Evolutionary conservation across 23 tunicate genomes (phyloP).

Genomic region (Ciona savignyi): DNA sequence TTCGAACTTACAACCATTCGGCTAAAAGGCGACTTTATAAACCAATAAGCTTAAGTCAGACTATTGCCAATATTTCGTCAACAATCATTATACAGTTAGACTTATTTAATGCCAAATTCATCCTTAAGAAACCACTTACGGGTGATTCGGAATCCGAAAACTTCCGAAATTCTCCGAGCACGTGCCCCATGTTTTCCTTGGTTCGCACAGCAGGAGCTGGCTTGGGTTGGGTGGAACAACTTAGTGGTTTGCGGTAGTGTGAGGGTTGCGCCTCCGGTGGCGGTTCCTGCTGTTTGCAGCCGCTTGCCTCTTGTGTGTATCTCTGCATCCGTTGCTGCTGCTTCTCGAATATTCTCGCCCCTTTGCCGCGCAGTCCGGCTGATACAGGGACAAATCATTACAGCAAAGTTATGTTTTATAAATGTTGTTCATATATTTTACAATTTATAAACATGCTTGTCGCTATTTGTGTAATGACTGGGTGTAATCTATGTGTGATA

Average conservation of each 20-base stretch:
- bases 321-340: conserved; percentile 78
- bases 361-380: conserved; percentile 57
- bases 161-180: conserved; percentile 73
- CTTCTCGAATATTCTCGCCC: conserved; percentile 80
- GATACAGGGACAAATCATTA: no score
- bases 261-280: not conserved
- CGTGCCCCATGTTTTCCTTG: conserved; percentile 44
- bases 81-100: no score
- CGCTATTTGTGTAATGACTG: no score
- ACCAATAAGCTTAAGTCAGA: no score
- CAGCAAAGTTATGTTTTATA: not conserved
- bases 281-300: conserved; percentile 7
- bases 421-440: no score
- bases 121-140: conserved; percentile 47
- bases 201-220: conserved; percentile 9
- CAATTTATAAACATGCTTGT: no score
- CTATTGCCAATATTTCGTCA: no score
- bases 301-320: conserved; percentile 66
- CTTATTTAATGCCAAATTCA: no score
- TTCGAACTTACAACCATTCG: no score
- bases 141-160: conserved; percentile 45
- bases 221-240: not conserved
- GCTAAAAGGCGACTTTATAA: no score
- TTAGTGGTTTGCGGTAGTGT: not conserved
- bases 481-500: no score